phyloP scores from a whole-genome alignment of 2,888 invertebrate species.

The Leistus spinibarbis region DNA sequence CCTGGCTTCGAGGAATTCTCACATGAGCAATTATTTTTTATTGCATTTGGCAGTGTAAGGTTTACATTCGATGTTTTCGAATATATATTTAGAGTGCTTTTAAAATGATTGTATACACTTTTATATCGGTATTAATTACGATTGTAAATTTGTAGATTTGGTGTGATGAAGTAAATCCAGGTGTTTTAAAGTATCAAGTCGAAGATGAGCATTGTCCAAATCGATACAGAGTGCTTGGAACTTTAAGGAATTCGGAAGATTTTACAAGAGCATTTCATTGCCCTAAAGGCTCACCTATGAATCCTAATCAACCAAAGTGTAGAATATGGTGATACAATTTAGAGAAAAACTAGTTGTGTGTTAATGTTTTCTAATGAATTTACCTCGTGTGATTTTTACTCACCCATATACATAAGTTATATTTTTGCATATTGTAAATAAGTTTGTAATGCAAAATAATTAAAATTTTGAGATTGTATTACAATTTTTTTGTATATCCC shows the following conservation, averaged over 20 bases:
- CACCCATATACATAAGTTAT: slow-evolving; percentile 12
- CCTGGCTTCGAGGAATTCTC: slow-evolving; percentile 76
- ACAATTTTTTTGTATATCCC: no score
- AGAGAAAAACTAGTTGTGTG: slow-evolving; percentile 29
- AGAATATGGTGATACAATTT: slow-evolving; percentile 59
- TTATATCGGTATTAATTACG: no score
- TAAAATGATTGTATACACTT: no score
- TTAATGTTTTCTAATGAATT: slow-evolving; percentile 23
- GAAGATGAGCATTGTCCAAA: slow-evolving; percentile 79
- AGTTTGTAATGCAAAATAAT: slow-evolving; percentile 6
- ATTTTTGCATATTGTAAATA: slow-evolving; percentile 29
- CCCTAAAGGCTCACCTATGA: slow-evolving; percentile 61
- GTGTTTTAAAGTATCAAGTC: slow-evolving; percentile 67
- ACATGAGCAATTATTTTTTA: slow-evolving; percentile 78
- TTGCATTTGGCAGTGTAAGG: slow-evolving; percentile 81
- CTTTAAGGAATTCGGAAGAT: slow-evolving; percentile 73
- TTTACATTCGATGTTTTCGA: not conserved
- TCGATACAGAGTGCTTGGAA: slow-evolving; percentile 69
- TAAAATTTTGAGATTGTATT: not conserved
- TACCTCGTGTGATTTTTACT: slow-evolving; percentile 30
- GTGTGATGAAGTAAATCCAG: slow-evolving; percentile 77
- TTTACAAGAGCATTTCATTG: slow-evolving; percentile 72
- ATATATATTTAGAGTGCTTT: slow-evolving; percentile 1
- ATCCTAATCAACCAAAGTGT: slow-evolving; percentile 60
- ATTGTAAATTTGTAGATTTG: slow-evolving; percentile 76